A percentile compares a stretch with the other conserved stretches of the same genome.
phyloP scores from a whole-genome alignment of 1,140 invertebrate species.

The Samia ricini region DNA sequence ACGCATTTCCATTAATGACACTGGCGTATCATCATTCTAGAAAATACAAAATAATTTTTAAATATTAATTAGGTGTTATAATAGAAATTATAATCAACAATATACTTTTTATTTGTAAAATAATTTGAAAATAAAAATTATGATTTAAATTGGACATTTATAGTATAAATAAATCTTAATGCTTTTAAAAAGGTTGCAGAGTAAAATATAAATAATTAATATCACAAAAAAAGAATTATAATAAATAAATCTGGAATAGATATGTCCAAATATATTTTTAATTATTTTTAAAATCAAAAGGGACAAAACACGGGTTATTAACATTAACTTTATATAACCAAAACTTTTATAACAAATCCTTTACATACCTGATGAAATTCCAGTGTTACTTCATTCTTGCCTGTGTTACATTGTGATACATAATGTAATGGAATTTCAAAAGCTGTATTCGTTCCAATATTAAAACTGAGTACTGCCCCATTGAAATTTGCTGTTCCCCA shows the following conservation, averaged over 20 bases:
- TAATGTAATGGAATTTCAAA: slow-evolving; percentile 98
- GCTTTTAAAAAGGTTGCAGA: no score
- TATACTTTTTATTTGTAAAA: background rate
- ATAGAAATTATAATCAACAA: background rate
- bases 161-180: no score
- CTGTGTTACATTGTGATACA: slow-evolving; percentile 97
- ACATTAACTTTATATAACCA: no score
- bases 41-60: slow-evolving; percentile 18
- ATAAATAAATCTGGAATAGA: no score
- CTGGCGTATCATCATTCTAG: slow-evolving; percentile 97
- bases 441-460: slow-evolving; percentile 91
- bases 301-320: no score
- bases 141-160: no score
- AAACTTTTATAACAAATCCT: background rate
- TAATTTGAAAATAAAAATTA: background rate
- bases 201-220: no score
- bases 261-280: no score
- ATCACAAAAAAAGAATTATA: no score
- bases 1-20: slow-evolving; percentile 97
- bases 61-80: background rate
- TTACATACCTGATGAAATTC: slow-evolving; percentile 94
- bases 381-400: slow-evolving; percentile 98
- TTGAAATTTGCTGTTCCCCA: slow-evolving; percentile 98
- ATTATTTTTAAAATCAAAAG: no score
- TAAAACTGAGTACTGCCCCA: slow-evolving; percentile 94